These are phyloP conservation scores for Lepidocyrtoides sp. DNA, from an alignment of 2,888 invertebrate genomes.

Conservation along the genomic window DNA sequence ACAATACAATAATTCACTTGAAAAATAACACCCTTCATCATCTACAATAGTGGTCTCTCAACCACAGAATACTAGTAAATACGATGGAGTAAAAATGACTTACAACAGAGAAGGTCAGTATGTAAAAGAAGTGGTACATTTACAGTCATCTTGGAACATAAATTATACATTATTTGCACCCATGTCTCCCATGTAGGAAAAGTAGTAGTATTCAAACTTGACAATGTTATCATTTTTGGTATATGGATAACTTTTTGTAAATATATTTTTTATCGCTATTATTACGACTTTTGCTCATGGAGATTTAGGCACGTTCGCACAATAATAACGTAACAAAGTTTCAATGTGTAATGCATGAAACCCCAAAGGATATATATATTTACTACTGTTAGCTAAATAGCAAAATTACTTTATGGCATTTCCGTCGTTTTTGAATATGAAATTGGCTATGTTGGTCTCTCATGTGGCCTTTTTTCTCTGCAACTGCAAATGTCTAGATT, in stretches of 20 bases:
- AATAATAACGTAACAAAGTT: conserved; percentile 60
- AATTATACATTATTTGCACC: conserved; percentile 7
- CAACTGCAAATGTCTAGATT: background rate
- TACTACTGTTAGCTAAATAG: background rate
- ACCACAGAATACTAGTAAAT: background rate
- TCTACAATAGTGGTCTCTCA: background rate
- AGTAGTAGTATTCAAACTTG: background rate
- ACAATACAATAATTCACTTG: conserved; percentile 27
- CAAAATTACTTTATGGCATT: conserved; percentile 41
- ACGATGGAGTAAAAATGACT: too few species aligned
- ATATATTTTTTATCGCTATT: conserved; percentile 43
- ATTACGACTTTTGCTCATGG: conserved; percentile 67
- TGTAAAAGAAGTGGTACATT: conserved; percentile 21
- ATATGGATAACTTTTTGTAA: background rate
- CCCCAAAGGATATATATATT: background rate
- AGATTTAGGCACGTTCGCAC: conserved; percentile 76
- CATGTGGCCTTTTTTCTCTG: background rate
- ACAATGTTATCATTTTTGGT: background rate
- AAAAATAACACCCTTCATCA: conserved; percentile 51
- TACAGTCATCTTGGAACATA: background rate
- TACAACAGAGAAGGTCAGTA: conserved; percentile 30
- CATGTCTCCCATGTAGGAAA: background rate
- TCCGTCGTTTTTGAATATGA: background rate
- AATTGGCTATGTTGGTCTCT: background rate
- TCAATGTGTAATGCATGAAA: conserved; percentile 3